Evolutionary conservation across 2,888 invertebrate genomes (phyloP).

Genomic region (Diarsia brunnea): DNA sequence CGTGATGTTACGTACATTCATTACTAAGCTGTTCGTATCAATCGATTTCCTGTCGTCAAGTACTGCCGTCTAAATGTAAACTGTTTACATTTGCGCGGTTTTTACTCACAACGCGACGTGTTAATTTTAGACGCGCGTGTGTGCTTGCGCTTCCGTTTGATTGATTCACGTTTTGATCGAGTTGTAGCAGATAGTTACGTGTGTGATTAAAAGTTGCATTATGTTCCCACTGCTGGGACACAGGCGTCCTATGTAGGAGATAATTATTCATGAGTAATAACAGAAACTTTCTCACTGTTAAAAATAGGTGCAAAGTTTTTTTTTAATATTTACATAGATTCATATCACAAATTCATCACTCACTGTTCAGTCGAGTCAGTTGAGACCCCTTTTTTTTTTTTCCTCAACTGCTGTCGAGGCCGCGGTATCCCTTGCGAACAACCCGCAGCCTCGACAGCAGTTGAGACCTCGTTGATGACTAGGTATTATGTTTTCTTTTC

Average conservation of each 20-base stretch:
- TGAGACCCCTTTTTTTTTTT: too few species aligned
- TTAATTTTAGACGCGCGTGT: slow-evolving; percentile 76
- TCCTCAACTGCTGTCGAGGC: too few species aligned
- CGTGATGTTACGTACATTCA: not conserved
- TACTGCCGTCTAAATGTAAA: slow-evolving; percentile 62
- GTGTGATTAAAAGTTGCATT: not conserved
- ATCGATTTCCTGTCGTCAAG: slow-evolving; percentile 66
- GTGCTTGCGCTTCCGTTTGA: slow-evolving; percentile 76
- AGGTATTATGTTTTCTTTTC: too few species aligned
- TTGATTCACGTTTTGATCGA: slow-evolving; percentile 65
- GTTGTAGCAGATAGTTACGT: not conserved
- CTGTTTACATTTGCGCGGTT: slow-evolving; percentile 77
- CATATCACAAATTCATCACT: too few species aligned
- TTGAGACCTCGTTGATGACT: too few species aligned
- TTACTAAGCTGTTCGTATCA: slow-evolving; percentile 31
- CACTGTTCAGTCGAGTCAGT: too few species aligned
- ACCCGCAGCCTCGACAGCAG: too few species aligned
- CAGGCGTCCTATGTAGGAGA: not conserved
- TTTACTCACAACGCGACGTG: slow-evolving; percentile 57
- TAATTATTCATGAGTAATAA: too few species aligned
- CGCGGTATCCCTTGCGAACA: too few species aligned
- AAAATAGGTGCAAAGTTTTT: too few species aligned
- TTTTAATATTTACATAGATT: too few species aligned
- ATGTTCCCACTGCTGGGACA: not conserved
- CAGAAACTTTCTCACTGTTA: too few species aligned